These are phyloP conservation scores for Vulpes vulpes DNA, from an alignment of 2,113 vertebrate genomes.

Conservation along the genomic window DNA sequence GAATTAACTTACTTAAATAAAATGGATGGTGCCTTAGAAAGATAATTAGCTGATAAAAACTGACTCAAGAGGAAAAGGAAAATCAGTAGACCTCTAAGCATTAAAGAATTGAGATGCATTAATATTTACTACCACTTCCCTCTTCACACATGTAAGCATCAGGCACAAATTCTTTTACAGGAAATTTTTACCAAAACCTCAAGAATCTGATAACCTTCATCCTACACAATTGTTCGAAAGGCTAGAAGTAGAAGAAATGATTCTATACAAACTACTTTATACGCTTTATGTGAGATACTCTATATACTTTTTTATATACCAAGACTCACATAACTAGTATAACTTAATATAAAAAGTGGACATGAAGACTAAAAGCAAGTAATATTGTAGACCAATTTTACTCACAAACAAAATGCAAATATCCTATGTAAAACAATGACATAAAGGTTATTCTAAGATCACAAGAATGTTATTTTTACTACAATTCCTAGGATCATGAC, in stretches of 20 bases:
- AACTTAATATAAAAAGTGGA: neutral
- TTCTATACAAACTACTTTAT: neutral
- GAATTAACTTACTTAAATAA: neutral
- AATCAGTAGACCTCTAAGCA: neutral
- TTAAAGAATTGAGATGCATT: neutral
- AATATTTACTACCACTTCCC: neutral
- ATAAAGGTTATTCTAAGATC: neutral
- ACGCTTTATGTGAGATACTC: neutral
- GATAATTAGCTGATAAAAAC: neutral
- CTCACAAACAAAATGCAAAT: neutral
- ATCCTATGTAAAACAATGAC: neutral
- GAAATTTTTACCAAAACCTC: neutral
- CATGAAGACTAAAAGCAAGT: neutral
- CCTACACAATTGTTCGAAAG: neutral
- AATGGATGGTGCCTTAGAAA: neutral
- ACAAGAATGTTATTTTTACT: neutral
- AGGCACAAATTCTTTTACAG: neutral
- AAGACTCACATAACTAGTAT: neutral
- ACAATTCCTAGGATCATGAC: neutral
- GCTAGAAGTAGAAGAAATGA: neutral
- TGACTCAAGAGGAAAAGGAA: neutral
- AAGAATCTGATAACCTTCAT: neutral
- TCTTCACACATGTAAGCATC: rapidly evolving
- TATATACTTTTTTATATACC: neutral
- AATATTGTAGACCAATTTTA: neutral